Percentiles rank a stretch among this genome's conserved stretches.
Conservation (phyloP, 2,888 invertebrate genomes). For the Ethmia dodecea region DNA sequence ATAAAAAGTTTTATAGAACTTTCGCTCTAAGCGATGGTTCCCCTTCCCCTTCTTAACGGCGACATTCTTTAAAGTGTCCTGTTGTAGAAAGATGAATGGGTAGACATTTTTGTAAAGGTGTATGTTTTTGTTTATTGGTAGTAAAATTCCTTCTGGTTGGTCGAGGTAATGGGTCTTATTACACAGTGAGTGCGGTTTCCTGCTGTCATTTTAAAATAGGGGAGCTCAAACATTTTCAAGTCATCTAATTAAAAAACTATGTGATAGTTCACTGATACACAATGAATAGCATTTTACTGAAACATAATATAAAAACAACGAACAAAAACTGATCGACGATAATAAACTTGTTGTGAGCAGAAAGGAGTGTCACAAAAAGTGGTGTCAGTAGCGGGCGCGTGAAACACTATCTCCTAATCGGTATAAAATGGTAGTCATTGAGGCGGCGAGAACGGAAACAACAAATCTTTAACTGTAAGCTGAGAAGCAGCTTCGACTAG, state of each 20-base stretch:
- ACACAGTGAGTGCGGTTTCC: constrained; percentile 58
- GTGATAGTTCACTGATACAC: constrained; percentile 24
- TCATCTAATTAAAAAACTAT: constrained; percentile 16
- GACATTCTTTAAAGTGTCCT: constrained; percentile 73
- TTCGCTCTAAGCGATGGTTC: constrained; percentile 50
- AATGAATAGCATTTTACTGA: constrained; percentile 12
- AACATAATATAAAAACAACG: constrained; percentile 40
- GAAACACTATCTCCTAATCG: constrained; percentile 75
- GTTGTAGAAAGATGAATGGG: constrained; percentile 73
- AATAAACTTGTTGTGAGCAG: constrained; percentile 67
- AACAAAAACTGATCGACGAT: constrained; percentile 56
- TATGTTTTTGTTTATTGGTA: constrained; percentile 65
- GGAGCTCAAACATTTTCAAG: constrained; percentile 19
- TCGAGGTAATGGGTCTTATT: constrained; percentile 60
- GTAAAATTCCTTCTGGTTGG: constrained; percentile 67
- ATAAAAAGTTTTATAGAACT: constrained; percentile 44
- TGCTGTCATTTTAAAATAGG: constrained; percentile 38
- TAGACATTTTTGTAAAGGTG: constrained; percentile 70
- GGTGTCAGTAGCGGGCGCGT: constrained; percentile 70
- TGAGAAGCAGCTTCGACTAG: constrained; percentile 49
- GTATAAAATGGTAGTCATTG: constrained; percentile 75
- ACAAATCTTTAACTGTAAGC: constrained; percentile 66
- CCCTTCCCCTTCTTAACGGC: constrained; percentile 68
- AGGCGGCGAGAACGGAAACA: constrained; percentile 72
- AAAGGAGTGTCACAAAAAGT: constrained; percentile 71